Evolutionary conservation across 2,888 invertebrate genomes (phyloP).

Genomic region (Chromoteleia sp.): DNA sequence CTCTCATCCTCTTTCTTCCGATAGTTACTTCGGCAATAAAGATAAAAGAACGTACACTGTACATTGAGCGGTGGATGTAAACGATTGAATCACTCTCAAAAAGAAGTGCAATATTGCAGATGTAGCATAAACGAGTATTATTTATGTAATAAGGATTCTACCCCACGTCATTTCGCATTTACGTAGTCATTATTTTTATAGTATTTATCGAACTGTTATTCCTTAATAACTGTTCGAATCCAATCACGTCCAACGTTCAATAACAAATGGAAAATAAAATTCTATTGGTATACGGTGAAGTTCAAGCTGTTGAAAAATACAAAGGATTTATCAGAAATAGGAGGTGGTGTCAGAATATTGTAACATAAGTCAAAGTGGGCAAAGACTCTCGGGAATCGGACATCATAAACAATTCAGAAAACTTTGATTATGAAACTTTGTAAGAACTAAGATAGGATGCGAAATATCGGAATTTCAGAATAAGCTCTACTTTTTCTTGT

Average conservation of each 20-base stretch:
- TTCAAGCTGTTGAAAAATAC: constrained; percentile 39
- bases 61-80: constrained; percentile 65
- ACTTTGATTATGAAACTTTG: constrained; percentile 84
- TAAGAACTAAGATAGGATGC: constrained; percentile 75
- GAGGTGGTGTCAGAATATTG: constrained; percentile 64
- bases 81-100: constrained; percentile 67
- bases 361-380: constrained; percentile 68
- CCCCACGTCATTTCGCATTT: constrained; percentile 48
- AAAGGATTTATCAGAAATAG: constrained; percentile 47
- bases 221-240: constrained; percentile 8
- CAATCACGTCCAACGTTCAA: constrained; percentile 1
- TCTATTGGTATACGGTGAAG: constrained; percentile 28
- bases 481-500: constrained; percentile 74
- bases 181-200: constrained; percentile 41
- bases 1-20: constrained; percentile 62
- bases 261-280: constrained; percentile 34
- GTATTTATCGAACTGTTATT: constrained; percentile 42
- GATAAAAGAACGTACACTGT: constrained; percentile 73
- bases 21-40: constrained; percentile 75
- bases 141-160: constrained; percentile 53
- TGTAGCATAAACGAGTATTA: constrained; percentile 61
- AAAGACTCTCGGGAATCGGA: constrained; percentile 64
- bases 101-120: constrained; percentile 62
- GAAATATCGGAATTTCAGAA: constrained; percentile 73
- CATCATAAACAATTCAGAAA: constrained; percentile 82